phyloP scores from a whole-genome alignment of 1,140 invertebrate species.

The Nasonia vitripennis region DNA sequence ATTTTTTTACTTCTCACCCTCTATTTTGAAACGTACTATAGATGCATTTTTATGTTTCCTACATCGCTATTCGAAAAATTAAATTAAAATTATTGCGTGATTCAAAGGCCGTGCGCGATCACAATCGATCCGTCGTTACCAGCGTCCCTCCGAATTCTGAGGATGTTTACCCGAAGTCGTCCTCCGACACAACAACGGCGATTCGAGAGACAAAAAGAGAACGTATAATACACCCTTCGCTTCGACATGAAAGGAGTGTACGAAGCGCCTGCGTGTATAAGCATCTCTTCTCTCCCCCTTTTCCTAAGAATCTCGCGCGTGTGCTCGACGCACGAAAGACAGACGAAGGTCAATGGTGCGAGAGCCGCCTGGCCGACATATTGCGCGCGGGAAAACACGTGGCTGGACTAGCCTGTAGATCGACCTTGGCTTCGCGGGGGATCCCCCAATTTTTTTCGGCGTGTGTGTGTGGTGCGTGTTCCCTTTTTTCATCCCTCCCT shows the following conservation, averaged over 20 bases:
- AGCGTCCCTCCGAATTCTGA: no score
- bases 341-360: conserved; percentile 39
- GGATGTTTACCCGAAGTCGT: no score
- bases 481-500: neutral
- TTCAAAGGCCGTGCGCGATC: no score
- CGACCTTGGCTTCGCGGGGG: conserved; percentile 32
- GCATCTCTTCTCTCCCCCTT: neutral
- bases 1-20: no score
- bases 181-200: neutral
- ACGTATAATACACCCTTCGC: no score
- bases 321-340: conserved; percentile 27
- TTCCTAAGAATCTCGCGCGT: neutral
- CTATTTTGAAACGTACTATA: no score
- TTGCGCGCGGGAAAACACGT: conserved; percentile 34
- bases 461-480: neutral
- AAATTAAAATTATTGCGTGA: no score
- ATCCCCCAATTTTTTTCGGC: conserved; percentile 23
- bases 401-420: conserved; percentile 13
- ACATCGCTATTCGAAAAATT: no score
- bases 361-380: conserved; percentile 6
- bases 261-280: neutral
- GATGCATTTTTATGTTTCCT: no score
- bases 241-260: neutral
- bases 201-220: neutral
- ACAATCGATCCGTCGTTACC: no score